These are phyloP conservation scores for Lucifuga dentata DNA, from an alignment of 2,113 vertebrate genomes.

Conservation along the genomic window DNA sequence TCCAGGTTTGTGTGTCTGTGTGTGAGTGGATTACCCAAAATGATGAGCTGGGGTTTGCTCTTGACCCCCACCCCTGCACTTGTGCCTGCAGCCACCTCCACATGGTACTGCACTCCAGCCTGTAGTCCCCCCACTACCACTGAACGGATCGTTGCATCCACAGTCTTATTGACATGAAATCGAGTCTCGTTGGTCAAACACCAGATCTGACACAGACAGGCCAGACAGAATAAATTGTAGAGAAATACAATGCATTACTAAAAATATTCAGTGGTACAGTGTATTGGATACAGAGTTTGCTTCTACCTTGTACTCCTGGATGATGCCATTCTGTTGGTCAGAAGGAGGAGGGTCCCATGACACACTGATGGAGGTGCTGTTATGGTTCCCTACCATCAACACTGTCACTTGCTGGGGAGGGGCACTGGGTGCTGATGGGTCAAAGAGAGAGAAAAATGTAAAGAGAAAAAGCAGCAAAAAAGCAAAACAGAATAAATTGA, in stretches of 20 bases:
- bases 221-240: slow-evolving; percentile 41
- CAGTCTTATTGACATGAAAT: slow-evolving; percentile 95
- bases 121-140: slow-evolving; percentile 92
- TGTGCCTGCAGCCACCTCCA: slow-evolving; percentile 94
- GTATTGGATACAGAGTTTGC: background rate
- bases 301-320: slow-evolving; percentile 97
- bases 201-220: slow-evolving; percentile 88
- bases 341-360: slow-evolving; percentile 96
- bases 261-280: slow-evolving; percentile 27
- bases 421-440: slow-evolving; percentile 92
- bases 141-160: slow-evolving; percentile 92
- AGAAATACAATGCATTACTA: slow-evolving; percentile 9
- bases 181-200: slow-evolving; percentile 94
- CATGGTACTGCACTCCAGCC: slow-evolving; percentile 91
- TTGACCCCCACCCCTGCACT: slow-evolving; percentile 92
- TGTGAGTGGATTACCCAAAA: slow-evolving; percentile 88
- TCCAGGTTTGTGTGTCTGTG: slow-evolving; percentile 46
- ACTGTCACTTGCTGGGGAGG: slow-evolving; percentile 97
- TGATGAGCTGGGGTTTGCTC: slow-evolving; percentile 92
- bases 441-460: slow-evolving; percentile 56
- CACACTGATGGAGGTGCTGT: slow-evolving; percentile 98
- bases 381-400: slow-evolving; percentile 92
- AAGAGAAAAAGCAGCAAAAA: slow-evolving; percentile 42
- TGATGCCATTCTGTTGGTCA: slow-evolving; percentile 97
- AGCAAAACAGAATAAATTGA: background rate